phyloP scores from a whole-genome alignment of 2,888 invertebrate genomes.

The Antitype chi region DNA sequence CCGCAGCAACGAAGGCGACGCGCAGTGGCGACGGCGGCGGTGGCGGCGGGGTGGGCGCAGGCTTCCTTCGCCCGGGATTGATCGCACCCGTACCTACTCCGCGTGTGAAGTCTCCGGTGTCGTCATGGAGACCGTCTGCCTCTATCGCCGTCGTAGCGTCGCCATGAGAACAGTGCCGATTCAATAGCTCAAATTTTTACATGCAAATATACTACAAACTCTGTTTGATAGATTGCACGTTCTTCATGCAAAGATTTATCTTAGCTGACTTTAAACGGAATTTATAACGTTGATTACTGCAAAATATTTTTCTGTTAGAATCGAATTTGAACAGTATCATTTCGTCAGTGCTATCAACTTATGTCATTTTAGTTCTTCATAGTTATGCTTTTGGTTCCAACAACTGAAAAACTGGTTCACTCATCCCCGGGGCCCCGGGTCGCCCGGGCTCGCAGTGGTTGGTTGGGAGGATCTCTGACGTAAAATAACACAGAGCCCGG shows the following conservation, averaged over 20 bases:
- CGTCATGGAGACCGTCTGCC: slow-evolving; percentile 86
- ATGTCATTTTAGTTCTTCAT: not conserved
- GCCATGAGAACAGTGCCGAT: slow-evolving; percentile 63
- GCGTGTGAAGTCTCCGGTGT: slow-evolving; percentile 80
- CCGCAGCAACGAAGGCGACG: slow-evolving; percentile 56
- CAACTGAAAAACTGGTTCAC: slow-evolving; percentile 6
- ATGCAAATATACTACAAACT: slow-evolving; percentile 30
- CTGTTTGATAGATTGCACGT: slow-evolving; percentile 7
- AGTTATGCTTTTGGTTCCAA: not conserved
- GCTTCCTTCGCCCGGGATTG: slow-evolving; percentile 84
- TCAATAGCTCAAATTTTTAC: slow-evolving; percentile 35
- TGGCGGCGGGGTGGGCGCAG: slow-evolving; percentile 71
- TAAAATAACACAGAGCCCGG: slow-evolving; percentile 11
- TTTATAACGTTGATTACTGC: not conserved
- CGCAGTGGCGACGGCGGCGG: slow-evolving; percentile 60
- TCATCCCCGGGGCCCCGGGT: not conserved
- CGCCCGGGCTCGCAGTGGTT: not conserved
- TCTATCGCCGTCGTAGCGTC: slow-evolving; percentile 79
- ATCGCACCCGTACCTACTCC: slow-evolving; percentile 78
- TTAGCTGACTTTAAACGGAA: not conserved
- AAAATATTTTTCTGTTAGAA: not conserved
- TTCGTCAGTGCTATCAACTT: not conserved
- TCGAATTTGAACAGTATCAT: not conserved
- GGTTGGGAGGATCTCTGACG: not conserved
- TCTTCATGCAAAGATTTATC: not conserved